Evolutionary conservation across 2,888 invertebrate genomes (phyloP), one percentile per base, ranked within the genome.

Genomic region (Itoplectis maculator): DNA sequence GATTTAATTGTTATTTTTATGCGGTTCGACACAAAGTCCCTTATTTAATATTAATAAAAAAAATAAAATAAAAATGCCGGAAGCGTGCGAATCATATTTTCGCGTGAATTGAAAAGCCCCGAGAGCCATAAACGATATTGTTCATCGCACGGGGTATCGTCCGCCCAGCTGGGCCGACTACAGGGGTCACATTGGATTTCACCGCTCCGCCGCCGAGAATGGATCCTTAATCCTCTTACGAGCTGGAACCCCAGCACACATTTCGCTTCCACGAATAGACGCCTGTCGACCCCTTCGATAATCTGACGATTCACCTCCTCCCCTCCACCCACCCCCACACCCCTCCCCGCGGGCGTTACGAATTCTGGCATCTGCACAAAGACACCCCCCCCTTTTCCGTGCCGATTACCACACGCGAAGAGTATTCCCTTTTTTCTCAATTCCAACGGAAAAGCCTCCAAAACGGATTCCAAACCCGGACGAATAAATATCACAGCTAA

Each of bases 351-450:
- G 79, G 40, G 65, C 65, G 76, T 75, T 81, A 81, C 85, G 81
- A 83, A 85, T 78, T 75, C 73, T 76, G 66, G 77, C 83, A 83
- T 79, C 85, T 83, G 83, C 63, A 85, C 81, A 61, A 68, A 76
- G 68, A 56, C 68, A 76, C 47, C 68, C 56, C 68, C 56, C 47
- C 66, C 5, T 35, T n/a, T 65, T 40, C 45, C 69, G 40, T n/a
- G 59, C n/a, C 42, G 54, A 51, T 61, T 66, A 63, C 45, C 45
- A 7, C 37, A 29, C n/a, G 56, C 40, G 9, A 23, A 45, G 7
- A 45, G 13, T n/a, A 42, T 61, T 18, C 56, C 11, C 45, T 37
- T 47, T 47, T 56, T 65, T 37, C 20, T 29, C 29, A 20, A 29
- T 42, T 51, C 51, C 40, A 7, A 18, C 18, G 7, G 11, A 29